phyloP scores from a whole-genome alignment of 2,113 vertebrate species.

The Dasyurus viverrinus region DNA sequence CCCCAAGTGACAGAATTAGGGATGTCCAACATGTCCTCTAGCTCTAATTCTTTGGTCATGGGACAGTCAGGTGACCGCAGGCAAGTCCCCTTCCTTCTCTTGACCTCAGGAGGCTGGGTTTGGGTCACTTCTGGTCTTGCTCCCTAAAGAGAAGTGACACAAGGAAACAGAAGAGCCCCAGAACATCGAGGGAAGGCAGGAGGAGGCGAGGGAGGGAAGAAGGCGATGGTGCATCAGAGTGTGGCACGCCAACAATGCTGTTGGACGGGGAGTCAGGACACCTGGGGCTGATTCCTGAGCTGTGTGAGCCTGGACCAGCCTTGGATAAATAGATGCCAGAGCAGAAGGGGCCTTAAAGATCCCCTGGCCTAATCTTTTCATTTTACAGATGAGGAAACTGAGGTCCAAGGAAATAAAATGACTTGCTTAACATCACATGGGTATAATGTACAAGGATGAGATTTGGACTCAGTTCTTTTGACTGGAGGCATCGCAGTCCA shows the following conservation, averaged over 20 bases:
- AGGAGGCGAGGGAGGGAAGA: not conserved
- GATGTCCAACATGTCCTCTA: not conserved
- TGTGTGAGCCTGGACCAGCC: not conserved
- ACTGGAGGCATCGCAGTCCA: not conserved
- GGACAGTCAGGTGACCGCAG: not conserved
- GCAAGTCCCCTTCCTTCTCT: not conserved
- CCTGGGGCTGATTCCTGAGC: not conserved
- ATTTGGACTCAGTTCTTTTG: not conserved
- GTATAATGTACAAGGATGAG: not conserved
- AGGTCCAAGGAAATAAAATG: not conserved
- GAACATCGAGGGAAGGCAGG: not conserved
- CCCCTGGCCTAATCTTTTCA: not conserved
- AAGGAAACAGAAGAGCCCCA: not conserved
- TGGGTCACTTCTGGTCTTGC: not conserved
- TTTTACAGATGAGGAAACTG: not conserved
- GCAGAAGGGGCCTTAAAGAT: not conserved
- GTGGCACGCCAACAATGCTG: not conserved
- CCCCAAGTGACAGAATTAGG: not conserved
- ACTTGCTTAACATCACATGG: not conserved
- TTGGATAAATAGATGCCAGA: not conserved
- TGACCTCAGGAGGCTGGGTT: not conserved
- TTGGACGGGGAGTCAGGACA: not conserved
- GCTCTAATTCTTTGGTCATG: not conserved
- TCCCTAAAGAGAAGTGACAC: not conserved
- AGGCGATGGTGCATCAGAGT: not conserved